Conservation (phyloP, 2,888 invertebrate species). For the Hyalella azteca region DNA sequence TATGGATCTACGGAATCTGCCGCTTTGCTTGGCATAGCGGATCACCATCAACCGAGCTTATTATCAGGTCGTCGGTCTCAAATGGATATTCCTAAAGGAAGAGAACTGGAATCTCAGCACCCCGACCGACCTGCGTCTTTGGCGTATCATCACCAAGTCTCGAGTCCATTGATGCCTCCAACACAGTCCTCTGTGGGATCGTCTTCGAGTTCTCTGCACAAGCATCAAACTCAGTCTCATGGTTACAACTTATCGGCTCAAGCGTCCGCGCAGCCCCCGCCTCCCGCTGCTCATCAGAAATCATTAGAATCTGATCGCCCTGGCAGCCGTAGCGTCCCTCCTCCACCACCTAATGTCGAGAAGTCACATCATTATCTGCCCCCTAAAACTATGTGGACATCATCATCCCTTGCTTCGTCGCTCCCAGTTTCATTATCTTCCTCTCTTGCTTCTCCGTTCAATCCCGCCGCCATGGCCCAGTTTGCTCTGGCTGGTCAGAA, state of each 20-base stretch:
- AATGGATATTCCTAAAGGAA: background rate
- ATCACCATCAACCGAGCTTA: background rate
- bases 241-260: background rate
- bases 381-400: conserved; percentile 56
- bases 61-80: conserved; percentile 6
- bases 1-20: background rate
- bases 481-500: conserved; percentile 52
- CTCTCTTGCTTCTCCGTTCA: conserved; percentile 50
- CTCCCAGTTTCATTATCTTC: conserved; percentile 47
- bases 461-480: conserved; percentile 49
- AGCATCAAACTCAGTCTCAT: conserved; percentile 30
- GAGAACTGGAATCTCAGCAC: conserved; percentile 21
- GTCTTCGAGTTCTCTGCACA: conserved; percentile 4
- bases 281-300: conserved; percentile 56
- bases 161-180: background rate
- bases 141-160: conserved; percentile 21
- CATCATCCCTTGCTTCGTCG: conserved; percentile 50
- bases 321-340: conserved; percentile 53
- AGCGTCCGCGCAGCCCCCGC: conserved; percentile 5
- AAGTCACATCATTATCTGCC: conserved; percentile 52
- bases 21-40: background rate
- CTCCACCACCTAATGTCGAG: conserved; percentile 51
- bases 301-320: conserved; percentile 47
- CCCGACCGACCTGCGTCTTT: conserved; percentile 33
- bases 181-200: conserved; percentile 14